Evolutionary conservation across 1,140 invertebrate species (phyloP).

Genomic region (Zaprionus kolodkinae): DNA sequence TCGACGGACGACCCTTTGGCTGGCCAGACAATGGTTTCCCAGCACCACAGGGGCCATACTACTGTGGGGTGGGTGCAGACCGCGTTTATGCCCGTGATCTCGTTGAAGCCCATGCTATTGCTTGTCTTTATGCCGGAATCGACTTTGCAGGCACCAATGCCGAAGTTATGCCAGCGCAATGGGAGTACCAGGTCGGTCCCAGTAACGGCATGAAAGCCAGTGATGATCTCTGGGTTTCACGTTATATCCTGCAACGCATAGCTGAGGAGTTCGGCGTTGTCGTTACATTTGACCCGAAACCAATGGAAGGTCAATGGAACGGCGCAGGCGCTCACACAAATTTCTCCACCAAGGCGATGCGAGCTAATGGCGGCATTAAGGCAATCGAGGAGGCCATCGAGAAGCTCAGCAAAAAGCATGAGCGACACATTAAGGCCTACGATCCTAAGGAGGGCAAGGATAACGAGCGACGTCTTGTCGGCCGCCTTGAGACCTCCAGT

Average conservation of each 20-base stretch:
- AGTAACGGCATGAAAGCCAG: conserved; percentile 92
- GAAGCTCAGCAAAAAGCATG: conserved; percentile 91
- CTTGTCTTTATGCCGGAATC: conserved; percentile 95
- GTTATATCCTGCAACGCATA: conserved; percentile 90
- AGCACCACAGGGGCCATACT: conserved; percentile 95
- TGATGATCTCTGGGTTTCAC: conserved; percentile 94
- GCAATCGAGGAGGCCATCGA: conserved; percentile 91
- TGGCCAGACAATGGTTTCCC: conserved; percentile 97
- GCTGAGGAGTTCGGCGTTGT: conserved; percentile 96
- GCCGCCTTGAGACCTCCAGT: conserved; percentile 91
- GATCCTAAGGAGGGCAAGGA: conserved; percentile 94
- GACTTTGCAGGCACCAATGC: conserved; percentile 95
- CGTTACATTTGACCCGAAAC: conserved; percentile 93
- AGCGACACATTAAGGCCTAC: conserved; percentile 95
- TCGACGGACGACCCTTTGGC: conserved; percentile 94
- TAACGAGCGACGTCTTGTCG: conserved; percentile 92
- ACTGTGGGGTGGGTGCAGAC: conserved; percentile 96
- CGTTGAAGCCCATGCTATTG: conserved; percentile 92
- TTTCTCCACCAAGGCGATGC: conserved; percentile 94
- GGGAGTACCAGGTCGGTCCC: conserved; percentile 88
- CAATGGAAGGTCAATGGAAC: conserved; percentile 94
- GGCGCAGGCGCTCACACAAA: conserved; percentile 93
- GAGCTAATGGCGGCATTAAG: conserved; percentile 90
- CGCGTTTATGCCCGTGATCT: conserved; percentile 97
- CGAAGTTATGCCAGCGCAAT: conserved; percentile 96